Percentiles rank a stretch among this genome's conserved stretches.
Conservation (phyloP, 2,888 invertebrate genomes). For the Agrochola circellaris region DNA sequence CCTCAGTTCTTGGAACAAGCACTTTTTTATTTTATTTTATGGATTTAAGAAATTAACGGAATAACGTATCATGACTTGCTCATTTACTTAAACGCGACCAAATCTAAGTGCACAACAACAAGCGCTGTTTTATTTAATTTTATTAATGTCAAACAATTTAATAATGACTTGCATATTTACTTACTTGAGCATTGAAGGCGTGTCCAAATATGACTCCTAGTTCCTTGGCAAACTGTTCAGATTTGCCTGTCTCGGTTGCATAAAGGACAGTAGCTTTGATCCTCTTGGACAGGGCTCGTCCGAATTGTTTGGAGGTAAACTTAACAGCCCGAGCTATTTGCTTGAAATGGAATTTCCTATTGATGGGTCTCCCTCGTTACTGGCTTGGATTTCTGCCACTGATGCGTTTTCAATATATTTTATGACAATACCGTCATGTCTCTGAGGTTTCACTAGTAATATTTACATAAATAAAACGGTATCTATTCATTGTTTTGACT, state of each 20-base stretch:
- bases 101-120: constrained; percentile 2
- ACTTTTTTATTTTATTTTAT: too few relatives aligned
- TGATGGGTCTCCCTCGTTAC: constrained; percentile 92
- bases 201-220: constrained; percentile 97
- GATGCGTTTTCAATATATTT: constrained; percentile 88
- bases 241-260: constrained; percentile 98
- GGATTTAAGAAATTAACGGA: too few relatives aligned
- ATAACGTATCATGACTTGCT: too few relatives aligned
- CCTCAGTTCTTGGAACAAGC: constrained; percentile 2
- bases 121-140: too few relatives aligned
- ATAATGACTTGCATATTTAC: constrained; percentile 21
- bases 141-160: neutral
- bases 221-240: constrained; percentile 98
- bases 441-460: neutral
- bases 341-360: constrained; percentile 98
- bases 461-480: neutral
- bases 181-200: constrained; percentile 98
- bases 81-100: constrained; percentile 82
- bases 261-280: constrained; percentile 99
- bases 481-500: neutral
- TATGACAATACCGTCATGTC: neutral
- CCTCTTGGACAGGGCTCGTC: constrained; percentile 96
- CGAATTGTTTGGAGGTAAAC: constrained; percentile 98
- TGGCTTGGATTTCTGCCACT: constrained; percentile 96
- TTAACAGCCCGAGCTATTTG: constrained; percentile 99